Base-by-base conservation (phyloP, 35 echinoderm and acorn worm species). In the Antedon bifida region DNA sequence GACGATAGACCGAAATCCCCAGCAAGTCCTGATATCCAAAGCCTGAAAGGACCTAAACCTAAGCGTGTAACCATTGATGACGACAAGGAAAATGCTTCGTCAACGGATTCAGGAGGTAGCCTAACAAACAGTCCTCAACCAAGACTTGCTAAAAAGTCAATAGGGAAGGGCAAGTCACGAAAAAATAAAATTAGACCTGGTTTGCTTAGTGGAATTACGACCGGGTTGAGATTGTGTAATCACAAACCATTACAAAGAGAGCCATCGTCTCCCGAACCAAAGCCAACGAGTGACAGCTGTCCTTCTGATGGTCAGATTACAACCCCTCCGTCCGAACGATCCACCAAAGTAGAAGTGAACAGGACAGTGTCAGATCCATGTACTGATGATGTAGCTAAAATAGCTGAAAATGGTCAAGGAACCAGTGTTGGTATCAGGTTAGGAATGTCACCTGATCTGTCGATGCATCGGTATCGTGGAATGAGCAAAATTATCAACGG, bases 31-130 rank as follows among this genome's bases (percentile, higher is more conserved):
- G 76, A 78, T 78, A 38, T 36, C 9, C n/a, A 29, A 14, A 38
- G 36, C 23, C 19, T 35, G 4, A 38, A 80, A 36, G 10, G 33
- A 38, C 26, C 36, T 12, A 80, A 36, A 38, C 33, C 32, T 29
- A 38, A 80, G 9, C 33, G 36, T 80, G 78, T 36, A 29, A 78
- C 76, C 31, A 80, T 35, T 0, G 78, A 80, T 36, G 78, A 80
- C 17, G 78, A 80, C 16, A 35, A 36, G 39, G 33, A 36, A 2
- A 80, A 38, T 39, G 36, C 23, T 5, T 80, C 78, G 2, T 80
- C 78, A 34, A 80, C 78, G 17, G 78, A 80, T 39, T 80, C 78
- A 0, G 78, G 31, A 11, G 78, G 34, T 9, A 80, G 78, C 34
- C 51, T 64, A 64, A 64, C 51, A 26, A 26, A 21, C 23, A 64